Conservation (phyloP, 1,140 invertebrate species). For the Scaptomyza hsui region DNA sequence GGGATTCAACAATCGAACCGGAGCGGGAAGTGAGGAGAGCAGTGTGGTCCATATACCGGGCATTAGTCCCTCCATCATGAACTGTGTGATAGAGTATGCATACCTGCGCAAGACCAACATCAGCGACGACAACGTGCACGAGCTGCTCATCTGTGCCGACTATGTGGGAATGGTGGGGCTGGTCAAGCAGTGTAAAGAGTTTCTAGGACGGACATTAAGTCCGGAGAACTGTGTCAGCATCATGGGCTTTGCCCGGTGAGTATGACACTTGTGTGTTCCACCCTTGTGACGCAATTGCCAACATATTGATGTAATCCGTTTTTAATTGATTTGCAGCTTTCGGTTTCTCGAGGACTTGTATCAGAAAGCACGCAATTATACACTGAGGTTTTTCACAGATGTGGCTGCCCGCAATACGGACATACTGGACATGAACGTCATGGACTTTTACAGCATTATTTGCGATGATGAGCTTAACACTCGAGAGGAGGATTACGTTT, state of each 20-base stretch:
- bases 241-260: conserved; percentile 89
- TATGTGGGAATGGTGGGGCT: conserved; percentile 92
- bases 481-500: conserved; percentile 86
- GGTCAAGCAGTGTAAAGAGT: conserved; percentile 90
- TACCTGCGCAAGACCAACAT: conserved; percentile 90
- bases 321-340: conserved; percentile 64
- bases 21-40: conserved; percentile 85
- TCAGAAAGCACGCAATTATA: conserved; percentile 87
- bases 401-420: conserved; percentile 89
- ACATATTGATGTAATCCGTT: conserved; percentile 32
- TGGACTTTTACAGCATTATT: conserved; percentile 89
- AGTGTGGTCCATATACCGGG: conserved; percentile 88
- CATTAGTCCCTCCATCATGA: conserved; percentile 90
- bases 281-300: background rate
- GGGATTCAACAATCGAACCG: conserved; percentile 84
- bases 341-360: conserved; percentile 88
- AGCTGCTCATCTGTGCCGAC: conserved; percentile 90
- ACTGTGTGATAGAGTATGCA: conserved; percentile 91
- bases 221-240: conserved; percentile 93
- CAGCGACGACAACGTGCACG: conserved; percentile 90
- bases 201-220: conserved; percentile 87
- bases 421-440: conserved; percentile 88
- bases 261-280: background rate
- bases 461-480: conserved; percentile 91
- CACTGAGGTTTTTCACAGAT: conserved; percentile 90